phyloP scores from a whole-genome alignment of 2,888 invertebrate genomes.

The Nomada fabriciana region DNA sequence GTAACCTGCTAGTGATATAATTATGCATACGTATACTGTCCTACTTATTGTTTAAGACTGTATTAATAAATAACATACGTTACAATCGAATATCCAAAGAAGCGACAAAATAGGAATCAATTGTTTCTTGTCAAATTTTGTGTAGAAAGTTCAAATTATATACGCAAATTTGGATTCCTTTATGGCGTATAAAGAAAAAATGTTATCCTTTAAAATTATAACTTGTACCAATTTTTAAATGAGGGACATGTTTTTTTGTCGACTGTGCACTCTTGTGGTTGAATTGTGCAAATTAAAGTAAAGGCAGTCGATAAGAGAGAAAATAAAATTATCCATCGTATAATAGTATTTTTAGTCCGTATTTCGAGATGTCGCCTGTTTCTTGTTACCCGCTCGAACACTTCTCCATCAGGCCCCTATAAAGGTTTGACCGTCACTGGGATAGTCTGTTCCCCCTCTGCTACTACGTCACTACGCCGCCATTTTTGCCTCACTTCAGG shows the following conservation, averaged over 20 bases:
- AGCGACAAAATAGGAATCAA: not conserved
- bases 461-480: too few relatives aligned
- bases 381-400: too few relatives aligned
- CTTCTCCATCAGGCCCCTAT: too few relatives aligned
- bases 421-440: too few relatives aligned
- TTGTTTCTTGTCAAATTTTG: not conserved
- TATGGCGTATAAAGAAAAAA: not conserved
- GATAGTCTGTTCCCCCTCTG: too few relatives aligned
- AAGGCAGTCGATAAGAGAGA: slow-evolving; percentile 12
- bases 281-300: not conserved
- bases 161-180: not conserved
- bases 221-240: not conserved
- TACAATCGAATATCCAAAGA: not conserved
- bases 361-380: too few relatives aligned
- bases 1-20: not conserved
- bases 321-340: not conserved
- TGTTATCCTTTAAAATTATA: not conserved
- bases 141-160: not conserved
- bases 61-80: slow-evolving; percentile 8
- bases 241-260: not conserved
- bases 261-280: slow-evolving; percentile 15
- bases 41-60: not conserved
- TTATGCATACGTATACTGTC: not conserved
- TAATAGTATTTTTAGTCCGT: not conserved
- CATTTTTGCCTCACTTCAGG: too few relatives aligned